Conservation (phyloP, 2,113 vertebrate species). For the Neomonachus schauinslandi region DNA sequence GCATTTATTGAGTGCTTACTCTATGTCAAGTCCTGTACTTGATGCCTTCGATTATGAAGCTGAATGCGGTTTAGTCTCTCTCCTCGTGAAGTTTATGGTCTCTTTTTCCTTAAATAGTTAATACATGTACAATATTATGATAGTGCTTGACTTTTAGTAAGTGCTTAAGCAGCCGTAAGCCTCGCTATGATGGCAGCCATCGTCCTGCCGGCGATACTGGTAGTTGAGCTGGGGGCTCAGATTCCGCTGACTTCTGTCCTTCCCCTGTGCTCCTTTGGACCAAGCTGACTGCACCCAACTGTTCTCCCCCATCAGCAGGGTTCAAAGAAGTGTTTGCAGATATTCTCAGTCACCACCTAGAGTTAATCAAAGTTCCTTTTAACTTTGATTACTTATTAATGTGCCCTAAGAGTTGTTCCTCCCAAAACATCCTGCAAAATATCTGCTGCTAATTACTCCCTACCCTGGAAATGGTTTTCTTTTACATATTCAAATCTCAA, state of each 20-base stretch:
- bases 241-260: neutral
- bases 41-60: neutral
- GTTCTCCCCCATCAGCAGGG: neutral
- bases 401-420: neutral
- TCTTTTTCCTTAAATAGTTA: slow-evolving; percentile 29
- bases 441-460: neutral
- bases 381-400: slow-evolving; percentile 25
- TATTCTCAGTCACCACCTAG: neutral
- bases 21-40: neutral
- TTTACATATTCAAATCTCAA: neutral
- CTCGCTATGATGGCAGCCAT: too few species aligned
- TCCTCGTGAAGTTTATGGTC: neutral
- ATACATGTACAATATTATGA: neutral
- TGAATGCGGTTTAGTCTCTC: neutral
- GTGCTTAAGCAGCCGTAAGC: neutral
- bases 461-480: neutral
- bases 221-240: neutral
- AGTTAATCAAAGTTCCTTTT: slow-evolving; percentile 11
- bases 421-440: neutral
- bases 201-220: neutral
- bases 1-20: neutral
- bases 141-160: neutral
- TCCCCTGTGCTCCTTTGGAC: neutral
- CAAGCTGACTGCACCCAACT: neutral
- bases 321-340: neutral